Evolutionary conservation across 2,888 invertebrate species (phyloP).

Genomic region (Sminthurides aquaticus): DNA sequence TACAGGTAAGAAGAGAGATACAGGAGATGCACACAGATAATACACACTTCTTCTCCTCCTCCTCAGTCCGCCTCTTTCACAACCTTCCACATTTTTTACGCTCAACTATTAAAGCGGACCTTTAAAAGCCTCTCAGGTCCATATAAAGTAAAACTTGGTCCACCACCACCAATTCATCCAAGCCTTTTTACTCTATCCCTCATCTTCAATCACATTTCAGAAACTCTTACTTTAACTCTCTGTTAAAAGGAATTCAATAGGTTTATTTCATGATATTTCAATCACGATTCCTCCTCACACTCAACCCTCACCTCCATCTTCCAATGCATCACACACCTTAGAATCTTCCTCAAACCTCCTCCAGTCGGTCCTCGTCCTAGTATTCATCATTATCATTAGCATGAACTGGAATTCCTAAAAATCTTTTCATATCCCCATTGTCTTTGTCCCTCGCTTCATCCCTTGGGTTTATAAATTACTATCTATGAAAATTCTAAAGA

Average conservation of each 20-base stretch:
- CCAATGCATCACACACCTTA: neutral
- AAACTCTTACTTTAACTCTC: no score
- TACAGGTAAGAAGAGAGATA: no score
- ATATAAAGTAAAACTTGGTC: neutral
- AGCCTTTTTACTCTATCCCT: no score
- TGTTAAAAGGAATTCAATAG: neutral
- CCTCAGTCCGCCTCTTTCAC: neutral
- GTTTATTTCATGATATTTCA: neutral
- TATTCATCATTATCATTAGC: neutral
- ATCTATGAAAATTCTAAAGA: no score
- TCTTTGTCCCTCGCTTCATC: neutral
- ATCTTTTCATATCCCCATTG: neutral
- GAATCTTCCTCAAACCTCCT: no score
- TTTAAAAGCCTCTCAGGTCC: neutral
- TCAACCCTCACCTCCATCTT: neutral
- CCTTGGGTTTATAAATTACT: no score
- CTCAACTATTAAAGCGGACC: neutral
- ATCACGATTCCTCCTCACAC: neutral
- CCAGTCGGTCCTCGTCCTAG: neutral
- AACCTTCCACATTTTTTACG: neutral
- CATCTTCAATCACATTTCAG: no score
- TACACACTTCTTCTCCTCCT: neutral
- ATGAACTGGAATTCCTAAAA: neutral
- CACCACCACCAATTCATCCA: neutral
- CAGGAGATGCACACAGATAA: no score